Conservation (phyloP, 1,140 invertebrate genomes). For the Pissodes strobi region DNA sequence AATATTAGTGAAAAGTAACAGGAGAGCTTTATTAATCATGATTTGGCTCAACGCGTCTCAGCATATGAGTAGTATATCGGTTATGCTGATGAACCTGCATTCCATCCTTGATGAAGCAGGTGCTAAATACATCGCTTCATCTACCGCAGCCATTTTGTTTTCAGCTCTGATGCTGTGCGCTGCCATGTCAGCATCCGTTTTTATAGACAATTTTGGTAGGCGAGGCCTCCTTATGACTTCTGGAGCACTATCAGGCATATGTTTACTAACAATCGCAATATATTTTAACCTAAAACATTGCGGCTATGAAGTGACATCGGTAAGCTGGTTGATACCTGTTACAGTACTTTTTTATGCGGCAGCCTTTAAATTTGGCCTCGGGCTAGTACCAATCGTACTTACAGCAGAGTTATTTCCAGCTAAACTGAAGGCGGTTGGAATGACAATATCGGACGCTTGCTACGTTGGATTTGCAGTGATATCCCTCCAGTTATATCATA, state of each 20-base stretch:
- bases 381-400: conserved; percentile 72
- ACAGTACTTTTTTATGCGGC: conserved; percentile 44
- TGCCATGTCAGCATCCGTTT: conserved; percentile 48
- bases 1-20: conserved; percentile 41
- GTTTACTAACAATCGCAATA: conserved; percentile 37
- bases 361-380: conserved; percentile 45
- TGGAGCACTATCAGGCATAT: conserved; percentile 35
- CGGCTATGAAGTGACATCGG: conserved; percentile 27
- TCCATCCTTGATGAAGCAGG: conserved; percentile 57
- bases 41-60: conserved; percentile 62
- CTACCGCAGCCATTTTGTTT: conserved; percentile 54
- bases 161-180: conserved; percentile 50
- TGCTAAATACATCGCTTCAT: conserved; percentile 40
- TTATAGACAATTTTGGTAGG: conserved; percentile 57
- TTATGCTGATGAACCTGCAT: conserved; percentile 63
- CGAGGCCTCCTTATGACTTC: conserved; percentile 55
- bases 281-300: conserved; percentile 46
- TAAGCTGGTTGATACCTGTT: conserved; percentile 41
- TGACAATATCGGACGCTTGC: conserved; percentile 48
- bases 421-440: conserved; percentile 60
- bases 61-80: conserved; percentile 59
- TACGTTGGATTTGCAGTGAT: conserved; percentile 61
- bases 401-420: conserved; percentile 70
- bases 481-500: conserved; percentile 68
- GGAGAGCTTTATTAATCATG: conserved; percentile 47